Evolutionary conservation across 64 coral and sea anemone species (phyloP), one percentile per base, ranked within the genome.

Genomic region (Acropora tenuis): DNA sequence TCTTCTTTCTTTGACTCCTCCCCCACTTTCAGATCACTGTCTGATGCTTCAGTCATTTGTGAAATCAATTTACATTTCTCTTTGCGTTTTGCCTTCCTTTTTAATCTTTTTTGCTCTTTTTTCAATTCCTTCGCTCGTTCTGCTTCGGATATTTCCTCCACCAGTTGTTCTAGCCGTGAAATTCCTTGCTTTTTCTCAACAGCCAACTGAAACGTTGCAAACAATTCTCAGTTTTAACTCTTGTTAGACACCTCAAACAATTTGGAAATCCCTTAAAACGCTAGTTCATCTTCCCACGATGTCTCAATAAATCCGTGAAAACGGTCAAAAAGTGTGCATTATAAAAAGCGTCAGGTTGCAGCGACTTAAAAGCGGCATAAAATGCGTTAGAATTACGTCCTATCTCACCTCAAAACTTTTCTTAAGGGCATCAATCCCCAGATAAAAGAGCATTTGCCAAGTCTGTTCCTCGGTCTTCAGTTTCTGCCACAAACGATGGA

Each of bases 401-500:
- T 13, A 45, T 50, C 80, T 50, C 18, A 96, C 97, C 97, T 99
- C 97, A 83, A 99, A 99, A 76, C 92, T 93, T 84, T 95, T 99
- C 61, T 94, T 95, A 47, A 99, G 82, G 0, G 97, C 94, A 40
- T 99, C 92, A 30, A 99, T 86, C 13, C 97, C 97, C 17, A 99
- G 94, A 82, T 96, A 96, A 86, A 96, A 99, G 1, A 99, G 71
- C 97, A 99, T 96, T 74, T 96, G 97, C 97, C 97, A 99, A 0
- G 94, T 99, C 48, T 99, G 97, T 59, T 99, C 97, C 80, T 99
- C 97, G 6, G 94, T 92, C 44, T 91, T 78, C 15, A 99, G 85
- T 80, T 99, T 99, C 84, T 99, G 97, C 97, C 97, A 99, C 1
- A 99, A 84, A 80, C 94, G 82, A 87, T 99, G 97, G 57, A 99